Evolutionary conservation across 2,888 invertebrate species (phyloP), one percentile per base, ranked within the genome.

Genomic region (Caenorhabditis zanzibari): DNA sequence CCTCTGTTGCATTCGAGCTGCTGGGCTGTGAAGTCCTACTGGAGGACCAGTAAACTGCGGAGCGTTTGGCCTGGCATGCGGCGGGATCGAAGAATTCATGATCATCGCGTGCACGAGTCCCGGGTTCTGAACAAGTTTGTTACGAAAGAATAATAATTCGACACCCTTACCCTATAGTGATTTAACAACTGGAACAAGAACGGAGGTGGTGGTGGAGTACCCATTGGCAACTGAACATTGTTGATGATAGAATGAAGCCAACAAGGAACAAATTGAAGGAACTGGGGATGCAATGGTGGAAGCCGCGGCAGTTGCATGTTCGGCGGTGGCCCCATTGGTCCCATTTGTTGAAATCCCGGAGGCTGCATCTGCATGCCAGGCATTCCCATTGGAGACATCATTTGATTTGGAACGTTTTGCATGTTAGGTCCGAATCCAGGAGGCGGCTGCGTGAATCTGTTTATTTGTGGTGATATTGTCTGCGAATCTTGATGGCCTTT

Each of bases 121-220:
- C 6, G 84, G 84, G 54, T 82, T 77, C 81, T 84, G 56, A 52
- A 81, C 66, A 19, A 2, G 19, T 26, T 24, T 4, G 2, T 14
- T 35, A 35, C 19, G 19, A n/a, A n/a, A n/a, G n/a, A n/a, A n/a
- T n/a, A n/a, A n/a, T 19, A 19, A 19, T 7, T 19, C 5, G 26
- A 7, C 1, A 24, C 6, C 2, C 79, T 24, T 69, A 88, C 88
- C 41, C 81, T 63, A 47, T 81, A 81, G 10, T 72, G 74, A 28
- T 82, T 59, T 32, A 86, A 19, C 10, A 85, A 16, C 16, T 86
- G 82, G 16, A 82, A 71, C 12, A 89, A 56, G 47, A 86, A 84
- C 6, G 84, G 85, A 1, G 86, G 89, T 7, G 79, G 66, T 14
- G 89, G 89, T 59, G 89, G 89, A 26, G 81, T 80, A 7, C 77